These are phyloP conservation scores for Eilema griseolum DNA, from an alignment of 2,888 invertebrate species.

Conservation along the genomic window DNA sequence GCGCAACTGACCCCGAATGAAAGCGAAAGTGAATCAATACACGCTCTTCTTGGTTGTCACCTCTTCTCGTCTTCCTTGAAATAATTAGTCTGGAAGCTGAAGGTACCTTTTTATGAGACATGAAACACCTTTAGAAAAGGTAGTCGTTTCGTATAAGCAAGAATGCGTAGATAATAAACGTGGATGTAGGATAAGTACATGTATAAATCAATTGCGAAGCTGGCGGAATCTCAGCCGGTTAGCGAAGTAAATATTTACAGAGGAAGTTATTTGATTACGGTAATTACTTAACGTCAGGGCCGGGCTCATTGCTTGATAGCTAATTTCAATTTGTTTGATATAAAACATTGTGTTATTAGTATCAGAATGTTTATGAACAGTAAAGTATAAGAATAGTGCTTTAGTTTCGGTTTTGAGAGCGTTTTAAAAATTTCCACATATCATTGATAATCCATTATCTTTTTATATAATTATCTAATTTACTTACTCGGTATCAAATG, in stretches of 20 bases:
- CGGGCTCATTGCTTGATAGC: slow-evolving; percentile 6
- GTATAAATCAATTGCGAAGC: neutral
- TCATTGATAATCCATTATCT: too few relatives aligned
- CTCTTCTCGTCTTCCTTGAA: slow-evolving; percentile 57
- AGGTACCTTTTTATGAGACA: neutral
- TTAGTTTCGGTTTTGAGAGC: neutral
- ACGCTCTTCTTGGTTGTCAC: slow-evolving; percentile 71
- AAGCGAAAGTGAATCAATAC: slow-evolving; percentile 85
- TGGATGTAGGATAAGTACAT: neutral
- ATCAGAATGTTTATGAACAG: neutral
- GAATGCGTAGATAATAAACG: neutral
- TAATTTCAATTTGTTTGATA: neutral
- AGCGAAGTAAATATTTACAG: neutral
- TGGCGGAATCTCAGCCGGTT: neutral
- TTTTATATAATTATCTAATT: too few relatives aligned
- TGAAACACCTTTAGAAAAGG: neutral
- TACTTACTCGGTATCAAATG: too few relatives aligned
- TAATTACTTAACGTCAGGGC: neutral
- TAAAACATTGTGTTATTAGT: neutral
- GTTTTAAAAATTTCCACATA: neutral
- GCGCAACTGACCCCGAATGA: slow-evolving; percentile 83
- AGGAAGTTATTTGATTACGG: slow-evolving; percentile 4
- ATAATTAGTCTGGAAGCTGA: slow-evolving; percentile 37
- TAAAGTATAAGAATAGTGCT: neutral
- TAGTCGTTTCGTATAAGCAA: too few relatives aligned